Evolutionary conservation across 1,140 invertebrate genomes (phyloP).

Genomic region (Leptestheria dahalacensis): DNA sequence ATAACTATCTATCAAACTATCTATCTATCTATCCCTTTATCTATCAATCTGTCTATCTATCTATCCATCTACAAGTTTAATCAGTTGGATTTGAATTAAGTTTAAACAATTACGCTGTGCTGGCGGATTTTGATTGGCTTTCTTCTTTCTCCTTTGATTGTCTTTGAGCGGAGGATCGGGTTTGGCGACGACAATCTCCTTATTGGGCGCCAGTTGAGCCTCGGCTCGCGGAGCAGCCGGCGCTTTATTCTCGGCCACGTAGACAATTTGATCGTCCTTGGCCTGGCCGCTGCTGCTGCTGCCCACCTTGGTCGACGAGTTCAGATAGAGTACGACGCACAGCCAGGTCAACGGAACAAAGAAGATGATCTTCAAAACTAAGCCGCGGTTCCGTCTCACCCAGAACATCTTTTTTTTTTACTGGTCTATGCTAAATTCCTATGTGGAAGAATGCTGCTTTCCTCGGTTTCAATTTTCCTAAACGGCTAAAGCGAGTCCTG

Average conservation of each 20-base stretch:
- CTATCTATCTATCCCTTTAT: too few relatives aligned
- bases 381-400: background rate
- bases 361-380: background rate
- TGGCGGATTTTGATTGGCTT: background rate
- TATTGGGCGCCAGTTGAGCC: background rate
- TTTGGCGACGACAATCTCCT: background rate
- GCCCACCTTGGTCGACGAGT: background rate
- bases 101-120: background rate
- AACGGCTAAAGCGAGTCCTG: too few relatives aligned
- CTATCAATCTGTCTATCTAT: too few relatives aligned
- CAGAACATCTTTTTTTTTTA: slow-evolving; percentile 1
- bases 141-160: slow-evolving; percentile 8
- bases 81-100: background rate
- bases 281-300: background rate
- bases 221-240: background rate
- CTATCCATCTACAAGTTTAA: background rate
- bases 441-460: too few relatives aligned
- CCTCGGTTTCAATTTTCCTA: too few relatives aligned
- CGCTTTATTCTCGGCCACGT: background rate
- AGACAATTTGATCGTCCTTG: slow-evolving; percentile 2
- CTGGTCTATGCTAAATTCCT: too few relatives aligned
- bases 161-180: slow-evolving; percentile 4
- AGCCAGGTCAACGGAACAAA: slow-evolving; percentile 5
- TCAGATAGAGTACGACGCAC: slow-evolving; percentile 8
- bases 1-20: too few relatives aligned